Conservation (phyloP, 2,888 invertebrate genomes). For the Philereme vetulata region DNA sequence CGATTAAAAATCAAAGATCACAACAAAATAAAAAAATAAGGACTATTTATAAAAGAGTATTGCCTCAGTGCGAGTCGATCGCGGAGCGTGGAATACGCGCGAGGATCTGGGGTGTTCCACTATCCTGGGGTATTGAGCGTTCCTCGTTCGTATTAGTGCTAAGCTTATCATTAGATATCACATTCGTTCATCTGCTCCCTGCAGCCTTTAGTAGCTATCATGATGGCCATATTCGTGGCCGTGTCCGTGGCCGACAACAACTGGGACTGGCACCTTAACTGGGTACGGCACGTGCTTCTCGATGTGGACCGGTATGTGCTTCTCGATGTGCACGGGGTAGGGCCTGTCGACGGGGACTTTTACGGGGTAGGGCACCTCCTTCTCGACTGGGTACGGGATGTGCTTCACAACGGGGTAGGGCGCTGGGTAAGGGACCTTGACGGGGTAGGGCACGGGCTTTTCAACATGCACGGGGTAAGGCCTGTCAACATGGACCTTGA, state of each 20-base stretch:
- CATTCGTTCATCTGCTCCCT: constrained; percentile 81
- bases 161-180: constrained; percentile 82
- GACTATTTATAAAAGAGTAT: constrained; percentile 61
- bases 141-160: constrained; percentile 70
- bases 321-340: constrained; percentile 86
- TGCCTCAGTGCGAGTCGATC: constrained; percentile 68
- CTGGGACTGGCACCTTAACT: constrained; percentile 85
- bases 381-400: constrained; percentile 87
- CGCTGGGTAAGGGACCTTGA: constrained; percentile 87
- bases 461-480: constrained; percentile 78
- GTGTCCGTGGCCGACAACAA: constrained; percentile 74
- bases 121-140: constrained; percentile 63
- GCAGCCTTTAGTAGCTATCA: constrained; percentile 82
- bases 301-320: constrained; percentile 85
- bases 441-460: constrained; percentile 78
- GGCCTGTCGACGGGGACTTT: constrained; percentile 86
- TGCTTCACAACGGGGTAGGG: constrained; percentile 85
- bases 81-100: constrained; percentile 57
- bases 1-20: constrained; percentile 53
- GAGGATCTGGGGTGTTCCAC: constrained; percentile 56
- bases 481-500: constrained; percentile 85
- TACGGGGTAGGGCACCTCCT: constrained; percentile 86
- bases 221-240: constrained; percentile 80
- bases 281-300: constrained; percentile 86
- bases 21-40: constrained; percentile 64